Evolutionary conservation across 2,113 vertebrate genomes (phyloP).

Genomic region (Sylvietta virens): DNA sequence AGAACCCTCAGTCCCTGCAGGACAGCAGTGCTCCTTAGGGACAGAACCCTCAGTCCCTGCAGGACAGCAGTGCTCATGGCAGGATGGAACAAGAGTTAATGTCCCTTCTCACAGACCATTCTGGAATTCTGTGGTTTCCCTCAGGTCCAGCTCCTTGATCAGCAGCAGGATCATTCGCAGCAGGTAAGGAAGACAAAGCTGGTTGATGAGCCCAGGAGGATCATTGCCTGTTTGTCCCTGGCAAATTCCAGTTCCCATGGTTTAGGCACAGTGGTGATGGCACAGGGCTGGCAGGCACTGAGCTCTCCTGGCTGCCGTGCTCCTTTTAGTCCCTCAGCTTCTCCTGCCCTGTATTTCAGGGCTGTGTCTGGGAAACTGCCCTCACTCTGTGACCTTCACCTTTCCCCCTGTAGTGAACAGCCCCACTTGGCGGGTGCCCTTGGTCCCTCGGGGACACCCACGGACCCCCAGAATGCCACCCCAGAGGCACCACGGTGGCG

Average conservation of each 20-base stretch:
- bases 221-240: background rate
- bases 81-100: background rate
- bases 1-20: background rate
- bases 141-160: background rate
- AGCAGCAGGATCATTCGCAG: background rate
- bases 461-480: accelerated
- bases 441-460: accelerated
- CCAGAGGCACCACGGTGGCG: accelerated
- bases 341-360: background rate
- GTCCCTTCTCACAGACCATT: background rate
- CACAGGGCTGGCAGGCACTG: background rate
- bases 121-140: too few relatives aligned
- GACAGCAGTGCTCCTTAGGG: background rate
- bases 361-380: too few relatives aligned
- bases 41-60: background rate
- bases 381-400: background rate
- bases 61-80: background rate
- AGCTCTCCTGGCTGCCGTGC: background rate
- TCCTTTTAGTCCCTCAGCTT: accelerated
- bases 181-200: background rate
- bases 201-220: background rate
- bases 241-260: too few relatives aligned
- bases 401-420: accelerated
- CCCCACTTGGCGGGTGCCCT: accelerated
- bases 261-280: accelerated